Percentiles rank a stretch among this genome's conserved stretches.
phyloP scores from a whole-genome alignment of 1,140 invertebrate species.

The Geopemphigus sp. region DNA sequence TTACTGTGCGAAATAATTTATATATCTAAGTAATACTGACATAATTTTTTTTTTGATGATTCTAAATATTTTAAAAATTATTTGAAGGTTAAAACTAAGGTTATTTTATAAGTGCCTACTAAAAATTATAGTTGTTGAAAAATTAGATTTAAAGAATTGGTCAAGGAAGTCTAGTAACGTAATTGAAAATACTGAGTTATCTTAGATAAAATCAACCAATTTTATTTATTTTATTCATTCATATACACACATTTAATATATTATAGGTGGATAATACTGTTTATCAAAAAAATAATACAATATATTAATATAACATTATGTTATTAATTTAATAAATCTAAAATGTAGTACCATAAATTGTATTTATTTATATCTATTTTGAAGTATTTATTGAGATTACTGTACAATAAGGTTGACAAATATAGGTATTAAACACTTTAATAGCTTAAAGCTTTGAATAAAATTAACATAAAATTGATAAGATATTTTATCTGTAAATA shows the following conservation, averaged over 20 bases:
- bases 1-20: no score
- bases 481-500: neutral
- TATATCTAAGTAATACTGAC: no score
- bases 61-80: neutral
- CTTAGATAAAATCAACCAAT: no score
- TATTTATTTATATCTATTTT: neutral
- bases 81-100: slow-evolving; percentile 19
- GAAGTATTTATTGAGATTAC: neutral
- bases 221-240: no score
- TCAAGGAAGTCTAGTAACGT: slow-evolving; percentile 18
- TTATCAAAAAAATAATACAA: neutral
- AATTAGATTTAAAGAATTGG: neutral
- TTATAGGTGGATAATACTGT: neutral
- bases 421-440: neutral
- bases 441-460: neutral
- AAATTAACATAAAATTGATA: neutral
- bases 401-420: neutral
- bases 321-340: neutral
- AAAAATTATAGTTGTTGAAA: neutral
- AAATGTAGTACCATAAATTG: neutral
- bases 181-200: neutral
- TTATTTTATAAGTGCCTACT: slow-evolving; percentile 8
- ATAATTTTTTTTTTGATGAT: no score
- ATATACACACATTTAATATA: neutral
- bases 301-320: neutral